These are phyloP conservation scores for Gonocerus acuteangulatus DNA, from an alignment of 2,888 invertebrate genomes.

Conservation along the genomic window DNA sequence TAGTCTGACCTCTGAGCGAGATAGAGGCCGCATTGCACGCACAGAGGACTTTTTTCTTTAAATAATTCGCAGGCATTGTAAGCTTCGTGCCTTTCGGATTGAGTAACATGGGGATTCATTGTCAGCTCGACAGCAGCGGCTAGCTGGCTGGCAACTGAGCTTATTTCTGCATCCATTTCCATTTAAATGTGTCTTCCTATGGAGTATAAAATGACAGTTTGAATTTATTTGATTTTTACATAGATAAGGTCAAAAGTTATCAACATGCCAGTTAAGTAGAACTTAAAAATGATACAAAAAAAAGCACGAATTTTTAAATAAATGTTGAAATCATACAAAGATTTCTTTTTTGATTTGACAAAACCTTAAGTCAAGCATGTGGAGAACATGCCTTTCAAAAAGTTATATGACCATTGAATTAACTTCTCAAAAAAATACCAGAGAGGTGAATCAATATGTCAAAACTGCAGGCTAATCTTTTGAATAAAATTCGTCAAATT, in stretches of 20 bases:
- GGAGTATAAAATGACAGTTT: background rate
- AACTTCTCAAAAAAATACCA: background rate
- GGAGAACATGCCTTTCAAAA: background rate
- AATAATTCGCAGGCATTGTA: slow-evolving; percentile 73
- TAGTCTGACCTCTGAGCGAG: slow-evolving; percentile 67
- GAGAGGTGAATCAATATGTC: background rate
- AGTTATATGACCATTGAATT: background rate
- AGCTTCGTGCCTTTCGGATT: slow-evolving; percentile 68
- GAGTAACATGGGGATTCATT: slow-evolving; percentile 68
- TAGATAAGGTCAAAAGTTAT: background rate
- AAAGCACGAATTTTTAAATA: no score
- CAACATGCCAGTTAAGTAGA: background rate
- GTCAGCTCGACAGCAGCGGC: slow-evolving; percentile 74
- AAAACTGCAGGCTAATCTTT: background rate
- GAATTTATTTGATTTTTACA: background rate
- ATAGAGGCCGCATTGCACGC: slow-evolving; percentile 77
- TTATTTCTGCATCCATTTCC: slow-evolving; percentile 36
- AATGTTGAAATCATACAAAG: no score
- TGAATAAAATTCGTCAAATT: no score
- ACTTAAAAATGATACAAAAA: background rate
- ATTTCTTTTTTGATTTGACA: no score
- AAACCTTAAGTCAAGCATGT: background rate
- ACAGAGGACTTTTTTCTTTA: slow-evolving; percentile 59
- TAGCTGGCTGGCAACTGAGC: slow-evolving; percentile 43
- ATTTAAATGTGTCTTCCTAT: background rate